Evolutionary conservation across 2,113 vertebrate species (phyloP).

Genomic region (Trogon surrucura): DNA sequence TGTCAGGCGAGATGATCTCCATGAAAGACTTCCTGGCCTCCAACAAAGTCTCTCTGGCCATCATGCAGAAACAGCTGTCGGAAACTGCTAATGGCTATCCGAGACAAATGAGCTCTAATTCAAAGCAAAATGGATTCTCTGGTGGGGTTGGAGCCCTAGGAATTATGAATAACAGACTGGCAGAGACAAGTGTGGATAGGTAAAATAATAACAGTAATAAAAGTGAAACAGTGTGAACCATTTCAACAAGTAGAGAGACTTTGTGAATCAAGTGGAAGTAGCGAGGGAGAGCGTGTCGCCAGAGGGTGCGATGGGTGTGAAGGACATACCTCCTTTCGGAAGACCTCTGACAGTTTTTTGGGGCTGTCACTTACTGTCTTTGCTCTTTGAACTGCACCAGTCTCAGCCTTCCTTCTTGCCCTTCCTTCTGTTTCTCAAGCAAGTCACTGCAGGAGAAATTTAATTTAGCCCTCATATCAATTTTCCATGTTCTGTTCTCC

Average conservation of each 20-base stretch:
- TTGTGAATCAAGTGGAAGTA: neutral
- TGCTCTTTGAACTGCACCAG: neutral
- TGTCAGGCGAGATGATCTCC: conserved; percentile 96
- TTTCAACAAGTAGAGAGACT: neutral
- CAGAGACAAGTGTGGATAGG: conserved; percentile 93
- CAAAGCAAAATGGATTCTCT: conserved; percentile 88
- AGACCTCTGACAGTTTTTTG: neutral
- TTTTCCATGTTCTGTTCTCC: neutral
- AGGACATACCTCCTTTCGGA: neutral
- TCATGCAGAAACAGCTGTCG: conserved; percentile 94
- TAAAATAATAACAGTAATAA: conserved; percentile 49
- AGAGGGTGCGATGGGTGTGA: neutral
- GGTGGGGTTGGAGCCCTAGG: conserved; percentile 93
- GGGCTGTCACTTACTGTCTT: neutral
- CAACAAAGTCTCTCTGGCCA: conserved; percentile 92
- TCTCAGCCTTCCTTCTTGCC: neutral
- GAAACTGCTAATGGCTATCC: conserved; percentile 89
- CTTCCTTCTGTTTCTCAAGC: neutral
- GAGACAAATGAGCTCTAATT: conserved; percentile 72
- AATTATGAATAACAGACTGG: conserved; percentile 96
- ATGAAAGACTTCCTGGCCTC: conserved; percentile 93
- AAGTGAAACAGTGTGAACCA: neutral
- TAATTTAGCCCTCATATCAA: neutral
- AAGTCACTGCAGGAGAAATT: neutral
- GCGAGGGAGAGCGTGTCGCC: neutral